Evolutionary conservation across 2,113 vertebrate species (phyloP).

Genomic region (Perccottus glenii): DNA sequence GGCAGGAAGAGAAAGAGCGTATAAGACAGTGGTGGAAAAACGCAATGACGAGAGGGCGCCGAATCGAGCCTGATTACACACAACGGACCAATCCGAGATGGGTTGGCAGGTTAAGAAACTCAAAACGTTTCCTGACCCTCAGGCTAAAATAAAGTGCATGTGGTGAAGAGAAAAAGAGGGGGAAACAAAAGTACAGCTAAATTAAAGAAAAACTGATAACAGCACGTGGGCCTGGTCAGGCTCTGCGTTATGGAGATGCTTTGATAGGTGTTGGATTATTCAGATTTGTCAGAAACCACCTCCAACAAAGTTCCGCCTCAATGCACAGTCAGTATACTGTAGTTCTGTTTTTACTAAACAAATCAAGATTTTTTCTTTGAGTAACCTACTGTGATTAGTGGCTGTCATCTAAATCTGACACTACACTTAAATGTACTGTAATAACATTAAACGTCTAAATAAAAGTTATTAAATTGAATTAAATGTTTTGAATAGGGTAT

Average conservation of each 20-base stretch:
- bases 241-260: slow-evolving; percentile 72
- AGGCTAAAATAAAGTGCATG: slow-evolving; percentile 54
- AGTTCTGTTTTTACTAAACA: too few species aligned
- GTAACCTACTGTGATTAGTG: too few species aligned
- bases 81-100: slow-evolving; percentile 39
- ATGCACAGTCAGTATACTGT: background rate
- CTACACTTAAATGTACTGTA: too few species aligned
- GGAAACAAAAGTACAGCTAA: slow-evolving; percentile 56
- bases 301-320: slow-evolving; percentile 4
- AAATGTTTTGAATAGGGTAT: too few species aligned
- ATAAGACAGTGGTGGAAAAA: slow-evolving; percentile 54
- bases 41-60: slow-evolving; percentile 50
- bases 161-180: slow-evolving; percentile 40
- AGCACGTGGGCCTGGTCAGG: slow-evolving; percentile 47
- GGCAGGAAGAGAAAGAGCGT: slow-evolving; percentile 56
- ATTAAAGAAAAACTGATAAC: slow-evolving; percentile 60
- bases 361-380: too few species aligned
- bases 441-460: too few species aligned
- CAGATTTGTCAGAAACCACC: slow-evolving; percentile 32
- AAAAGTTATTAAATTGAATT: too few species aligned
- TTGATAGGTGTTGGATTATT: slow-evolving; percentile 65
- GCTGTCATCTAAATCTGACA: too few species aligned
- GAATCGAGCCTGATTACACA: slow-evolving; percentile 57
- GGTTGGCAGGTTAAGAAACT: slow-evolving; percentile 61
- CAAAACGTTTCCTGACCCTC: slow-evolving; percentile 66